Conservation (phyloP, 2,113 vertebrate genomes). For the Nothobranchius kuhntae region DNA sequence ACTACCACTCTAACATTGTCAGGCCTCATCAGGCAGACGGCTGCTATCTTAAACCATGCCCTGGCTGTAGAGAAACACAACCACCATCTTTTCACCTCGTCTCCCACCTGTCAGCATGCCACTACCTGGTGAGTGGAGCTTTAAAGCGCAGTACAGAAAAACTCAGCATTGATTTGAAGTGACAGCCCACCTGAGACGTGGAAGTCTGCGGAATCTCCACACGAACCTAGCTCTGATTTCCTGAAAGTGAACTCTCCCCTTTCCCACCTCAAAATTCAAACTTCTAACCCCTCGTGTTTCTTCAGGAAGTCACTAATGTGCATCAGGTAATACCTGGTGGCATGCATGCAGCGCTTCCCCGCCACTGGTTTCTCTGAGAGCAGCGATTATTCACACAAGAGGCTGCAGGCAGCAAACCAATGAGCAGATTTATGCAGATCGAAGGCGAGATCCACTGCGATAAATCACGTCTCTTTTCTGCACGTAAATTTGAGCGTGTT, state of each 20-base stretch:
- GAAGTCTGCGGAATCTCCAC: constrained; percentile 15
- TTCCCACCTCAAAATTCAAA: background rate
- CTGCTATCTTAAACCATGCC: constrained; percentile 31
- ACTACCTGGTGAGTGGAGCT: constrained; percentile 17
- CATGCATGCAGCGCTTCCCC: constrained; percentile 36
- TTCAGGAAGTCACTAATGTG: constrained; percentile 13
- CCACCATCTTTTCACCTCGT: constrained; percentile 28
- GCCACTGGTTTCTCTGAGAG: constrained; percentile 42
- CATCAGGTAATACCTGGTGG: constrained; percentile 24
- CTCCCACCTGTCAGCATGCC: constrained; percentile 44
- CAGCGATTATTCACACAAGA: constrained; percentile 62
- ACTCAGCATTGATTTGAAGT: constrained; percentile 30
- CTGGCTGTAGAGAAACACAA: constrained; percentile 19
- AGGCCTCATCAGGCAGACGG: constrained; percentile 50
- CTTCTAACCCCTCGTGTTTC: background rate
- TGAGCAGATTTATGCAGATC: constrained; percentile 72
- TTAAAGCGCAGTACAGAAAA: constrained; percentile 25
- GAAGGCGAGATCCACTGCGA: constrained; percentile 43
- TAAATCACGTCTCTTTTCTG: constrained; percentile 51
- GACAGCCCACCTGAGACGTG: constrained; percentile 38
- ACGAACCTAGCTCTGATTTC: constrained; percentile 36
- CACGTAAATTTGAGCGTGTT: constrained; percentile 66
- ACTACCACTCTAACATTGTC: constrained; percentile 37
- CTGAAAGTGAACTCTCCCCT: constrained; percentile 25
- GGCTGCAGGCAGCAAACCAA: constrained; percentile 60